Evolutionary conservation across 53 echinoderm and acorn worm genomes (phyloP).

Genomic region (Henricia sp.): DNA sequence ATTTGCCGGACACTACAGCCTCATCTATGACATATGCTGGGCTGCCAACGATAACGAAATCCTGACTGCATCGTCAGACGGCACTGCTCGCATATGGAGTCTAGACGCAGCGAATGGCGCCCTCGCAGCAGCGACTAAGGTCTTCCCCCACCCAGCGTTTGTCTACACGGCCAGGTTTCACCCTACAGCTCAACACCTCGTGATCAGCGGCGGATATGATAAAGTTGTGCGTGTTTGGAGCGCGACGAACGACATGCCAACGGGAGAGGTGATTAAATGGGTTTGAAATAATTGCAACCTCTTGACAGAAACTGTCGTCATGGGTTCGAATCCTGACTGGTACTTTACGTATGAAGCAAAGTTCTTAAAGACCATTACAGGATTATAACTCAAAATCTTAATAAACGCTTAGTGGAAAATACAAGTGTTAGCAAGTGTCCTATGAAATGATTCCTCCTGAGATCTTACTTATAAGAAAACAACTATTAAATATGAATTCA

Average conservation of each 20-base stretch:
- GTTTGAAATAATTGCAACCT: too few species aligned
- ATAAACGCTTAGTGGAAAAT: too few species aligned
- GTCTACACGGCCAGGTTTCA: conserved; percentile 89
- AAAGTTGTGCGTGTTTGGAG: conserved; percentile 89
- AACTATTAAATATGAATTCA: too few species aligned
- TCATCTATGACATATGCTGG: conserved; percentile 96
- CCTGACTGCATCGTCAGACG: conserved; percentile 92
- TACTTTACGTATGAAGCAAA: too few species aligned
- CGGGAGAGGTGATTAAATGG: conserved; percentile 81
- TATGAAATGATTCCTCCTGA: too few species aligned
- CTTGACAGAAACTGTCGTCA: too few species aligned
- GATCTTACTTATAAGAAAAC: too few species aligned
- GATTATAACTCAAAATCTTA: too few species aligned
- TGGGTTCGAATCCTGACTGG: too few species aligned
- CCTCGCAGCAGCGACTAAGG: conserved; percentile 52
- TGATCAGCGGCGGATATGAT: conserved; percentile 93
- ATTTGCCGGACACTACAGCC: conserved; percentile 90
- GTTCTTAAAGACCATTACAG: too few species aligned
- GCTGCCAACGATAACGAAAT: conserved; percentile 63
- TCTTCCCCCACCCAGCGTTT: conserved; percentile 96
- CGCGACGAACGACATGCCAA: conserved; percentile 59
- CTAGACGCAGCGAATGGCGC: conserved; percentile 77
- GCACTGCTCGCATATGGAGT: conserved; percentile 91
- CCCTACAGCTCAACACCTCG: conserved; percentile 62
- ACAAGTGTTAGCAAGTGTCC: too few species aligned